These are phyloP conservation scores for Trachemys scripta DNA, from an alignment of 2,113 vertebrate genomes.

Conservation along the genomic window DNA sequence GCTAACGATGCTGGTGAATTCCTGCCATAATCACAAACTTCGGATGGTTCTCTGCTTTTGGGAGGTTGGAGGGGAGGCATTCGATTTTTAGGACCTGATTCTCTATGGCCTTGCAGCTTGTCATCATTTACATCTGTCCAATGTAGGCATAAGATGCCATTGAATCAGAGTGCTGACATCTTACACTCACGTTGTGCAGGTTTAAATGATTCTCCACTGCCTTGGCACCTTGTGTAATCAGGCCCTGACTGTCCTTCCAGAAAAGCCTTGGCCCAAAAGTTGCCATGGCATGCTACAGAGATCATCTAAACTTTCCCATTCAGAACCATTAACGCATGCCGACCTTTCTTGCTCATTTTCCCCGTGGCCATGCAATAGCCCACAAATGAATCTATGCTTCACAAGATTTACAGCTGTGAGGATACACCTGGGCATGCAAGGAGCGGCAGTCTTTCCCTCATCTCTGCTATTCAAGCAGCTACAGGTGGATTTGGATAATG, in stretches of 20 bases:
- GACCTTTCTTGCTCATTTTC: neutral
- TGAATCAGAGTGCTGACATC: neutral
- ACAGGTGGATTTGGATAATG: neutral
- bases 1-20: fast-evolving
- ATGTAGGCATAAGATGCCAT: neutral
- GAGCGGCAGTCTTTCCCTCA: neutral
- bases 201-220: neutral
- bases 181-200: neutral
- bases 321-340: neutral
- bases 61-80: neutral
- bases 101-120: neutral
- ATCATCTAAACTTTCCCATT: neutral
- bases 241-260: neutral
- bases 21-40: neutral
- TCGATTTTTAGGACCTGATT: neutral
- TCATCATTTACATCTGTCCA: neutral
- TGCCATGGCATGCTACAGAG: neutral
- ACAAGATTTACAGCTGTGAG: neutral
- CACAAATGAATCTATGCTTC: neutral
- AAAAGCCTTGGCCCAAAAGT: neutral
- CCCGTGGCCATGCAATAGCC: neutral
- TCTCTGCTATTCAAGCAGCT: neutral
- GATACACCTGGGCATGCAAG: neutral
- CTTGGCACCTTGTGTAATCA: too few relatives aligned
- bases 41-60: neutral